Conservation (phyloP, 2,113 vertebrate species). For the Nestor notabilis region DNA sequence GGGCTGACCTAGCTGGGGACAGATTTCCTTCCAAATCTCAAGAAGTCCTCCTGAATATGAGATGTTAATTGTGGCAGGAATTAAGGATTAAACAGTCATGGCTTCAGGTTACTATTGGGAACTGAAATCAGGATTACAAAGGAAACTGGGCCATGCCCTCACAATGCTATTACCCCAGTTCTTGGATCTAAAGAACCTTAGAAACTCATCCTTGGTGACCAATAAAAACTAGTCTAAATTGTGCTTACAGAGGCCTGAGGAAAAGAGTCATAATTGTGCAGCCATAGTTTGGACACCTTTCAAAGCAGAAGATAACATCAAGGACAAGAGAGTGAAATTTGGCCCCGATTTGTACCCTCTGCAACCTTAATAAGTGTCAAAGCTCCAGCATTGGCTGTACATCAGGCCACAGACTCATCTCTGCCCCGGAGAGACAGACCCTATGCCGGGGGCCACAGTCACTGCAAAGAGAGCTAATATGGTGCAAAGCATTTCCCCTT, state of each 20-base stretch:
- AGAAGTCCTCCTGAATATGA: conserved; percentile 64
- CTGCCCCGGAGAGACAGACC: neutral
- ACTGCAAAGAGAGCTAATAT: neutral
- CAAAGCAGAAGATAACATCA: neutral
- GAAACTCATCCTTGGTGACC: conserved; percentile 71
- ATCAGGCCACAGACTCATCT: neutral
- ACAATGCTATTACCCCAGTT: conserved; percentile 75
- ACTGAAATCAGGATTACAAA: conserved; percentile 71
- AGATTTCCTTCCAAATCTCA: conserved; percentile 61
- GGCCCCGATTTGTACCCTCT: neutral
- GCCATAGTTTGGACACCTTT: conserved; percentile 30
- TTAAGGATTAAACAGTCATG: conserved; percentile 72
- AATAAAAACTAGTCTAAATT: conserved; percentile 67
- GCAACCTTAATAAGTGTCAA: neutral
- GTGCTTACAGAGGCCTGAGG: conserved; percentile 60
- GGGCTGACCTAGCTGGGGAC: conserved; percentile 64
- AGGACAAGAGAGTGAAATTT: neutral
- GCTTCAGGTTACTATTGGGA: conserved; percentile 67
- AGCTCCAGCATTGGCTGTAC: neutral
- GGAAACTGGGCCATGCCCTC: conserved; percentile 74
- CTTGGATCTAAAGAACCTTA: conserved; percentile 60
- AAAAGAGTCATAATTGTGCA: conserved; percentile 42
- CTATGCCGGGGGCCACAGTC: neutral
- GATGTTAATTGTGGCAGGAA: conserved; percentile 73
- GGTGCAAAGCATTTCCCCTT: neutral